Percentiles rank a stretch among this genome's conserved stretches.
Conservation (phyloP, 1,140 invertebrate species). For the Saccostrea glomerata region DNA sequence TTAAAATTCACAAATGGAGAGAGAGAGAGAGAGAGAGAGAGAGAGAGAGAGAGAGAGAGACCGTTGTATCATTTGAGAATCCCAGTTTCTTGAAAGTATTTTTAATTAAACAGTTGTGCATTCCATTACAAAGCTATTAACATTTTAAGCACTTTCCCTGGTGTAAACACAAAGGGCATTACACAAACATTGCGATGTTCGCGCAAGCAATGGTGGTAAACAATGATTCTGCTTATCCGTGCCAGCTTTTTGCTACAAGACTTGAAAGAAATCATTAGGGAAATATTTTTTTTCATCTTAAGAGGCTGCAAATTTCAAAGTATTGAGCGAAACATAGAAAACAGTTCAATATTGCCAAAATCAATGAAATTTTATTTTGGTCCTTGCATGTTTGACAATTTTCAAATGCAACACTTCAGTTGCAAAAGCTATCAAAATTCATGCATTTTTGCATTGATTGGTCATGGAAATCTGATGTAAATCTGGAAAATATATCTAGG, state of each 20-base stretch:
- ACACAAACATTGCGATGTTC: conserved; percentile 37
- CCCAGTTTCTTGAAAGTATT: neutral
- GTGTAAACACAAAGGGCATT: neutral
- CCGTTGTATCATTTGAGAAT: neutral
- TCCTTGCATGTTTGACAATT: neutral
- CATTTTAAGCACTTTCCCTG: conserved; percentile 16
- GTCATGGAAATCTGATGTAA: neutral
- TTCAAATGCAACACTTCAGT: neutral
- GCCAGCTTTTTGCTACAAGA: neutral
- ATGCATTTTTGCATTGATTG: neutral
- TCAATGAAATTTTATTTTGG: neutral
- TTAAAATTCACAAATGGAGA: no score
- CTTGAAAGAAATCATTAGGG: conserved; percentile 23
- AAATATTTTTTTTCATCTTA: neutral
- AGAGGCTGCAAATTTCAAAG: neutral
- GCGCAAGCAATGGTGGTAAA: conserved; percentile 15
- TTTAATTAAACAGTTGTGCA: conserved; percentile 19
- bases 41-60: no score
- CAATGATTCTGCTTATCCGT: neutral
- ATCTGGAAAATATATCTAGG: neutral
- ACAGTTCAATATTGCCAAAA: neutral
- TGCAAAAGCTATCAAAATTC: neutral
- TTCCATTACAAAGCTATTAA: conserved; percentile 8
- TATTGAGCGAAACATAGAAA: neutral
- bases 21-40: no score